A percentile compares a stretch with the other conserved stretches of the same genome.
Conservation (phyloP, 2,113 vertebrate species). For the Ptilorrhoa leucosticta region DNA sequence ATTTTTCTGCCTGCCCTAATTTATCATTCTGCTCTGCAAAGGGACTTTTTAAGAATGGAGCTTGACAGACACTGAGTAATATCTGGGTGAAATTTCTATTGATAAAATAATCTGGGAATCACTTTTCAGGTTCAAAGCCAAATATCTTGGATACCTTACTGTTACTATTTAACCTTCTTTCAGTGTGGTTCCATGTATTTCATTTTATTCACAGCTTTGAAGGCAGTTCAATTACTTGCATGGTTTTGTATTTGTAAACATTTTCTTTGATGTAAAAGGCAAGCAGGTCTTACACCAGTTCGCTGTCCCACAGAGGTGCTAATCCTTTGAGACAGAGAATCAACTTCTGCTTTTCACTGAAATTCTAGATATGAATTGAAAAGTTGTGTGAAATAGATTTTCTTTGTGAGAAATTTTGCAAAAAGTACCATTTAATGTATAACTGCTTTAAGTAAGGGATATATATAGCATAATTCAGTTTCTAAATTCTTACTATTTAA, state of each 20-base stretch:
- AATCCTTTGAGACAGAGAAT: not conserved
- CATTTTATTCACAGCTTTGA: not conserved
- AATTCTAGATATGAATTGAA: not conserved
- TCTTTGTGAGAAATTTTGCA: not conserved
- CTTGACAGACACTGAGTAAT: not conserved
- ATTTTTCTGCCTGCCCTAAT: not conserved
- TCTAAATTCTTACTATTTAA: not conserved
- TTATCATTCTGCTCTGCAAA: not conserved
- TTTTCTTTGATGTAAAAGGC: not conserved
- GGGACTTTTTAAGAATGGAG: not conserved
- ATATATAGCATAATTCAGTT: not conserved
- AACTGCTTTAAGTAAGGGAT: not conserved
- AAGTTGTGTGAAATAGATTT: not conserved
- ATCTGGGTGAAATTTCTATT: not conserved
- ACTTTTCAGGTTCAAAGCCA: not conserved
- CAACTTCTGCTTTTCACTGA: not conserved
- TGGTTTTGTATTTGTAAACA: not conserved
- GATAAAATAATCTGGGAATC: not conserved
- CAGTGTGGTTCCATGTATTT: not conserved
- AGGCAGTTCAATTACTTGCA: not conserved
- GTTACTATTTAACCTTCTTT: not conserved
- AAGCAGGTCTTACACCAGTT: not conserved
- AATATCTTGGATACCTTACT: not conserved
- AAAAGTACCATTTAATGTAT: not conserved
- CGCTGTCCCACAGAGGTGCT: not conserved